Percentiles rank a stretch among this genome's conserved stretches.
Conservation (phyloP, 2,113 vertebrate genomes). For the Channa maculata region DNA sequence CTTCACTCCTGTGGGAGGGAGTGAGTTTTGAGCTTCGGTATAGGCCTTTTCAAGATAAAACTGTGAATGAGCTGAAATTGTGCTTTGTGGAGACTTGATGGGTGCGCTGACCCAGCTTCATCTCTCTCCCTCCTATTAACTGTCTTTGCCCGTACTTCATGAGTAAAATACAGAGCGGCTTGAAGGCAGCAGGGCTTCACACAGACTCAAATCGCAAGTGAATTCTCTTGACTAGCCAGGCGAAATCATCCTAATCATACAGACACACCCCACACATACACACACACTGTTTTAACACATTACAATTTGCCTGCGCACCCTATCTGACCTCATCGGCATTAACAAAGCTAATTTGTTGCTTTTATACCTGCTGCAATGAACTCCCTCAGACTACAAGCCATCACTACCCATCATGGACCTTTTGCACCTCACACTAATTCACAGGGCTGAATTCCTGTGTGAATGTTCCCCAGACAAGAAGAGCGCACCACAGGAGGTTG, state of each 20-base stretch:
- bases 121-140: constrained; percentile 55
- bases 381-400: constrained; percentile 23
- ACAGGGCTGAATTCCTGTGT: constrained; percentile 28
- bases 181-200: constrained; percentile 65
- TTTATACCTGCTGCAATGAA: constrained; percentile 21
- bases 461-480: constrained; percentile 60
- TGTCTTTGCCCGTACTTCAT: constrained; percentile 38
- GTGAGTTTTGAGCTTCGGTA: constrained; percentile 46
- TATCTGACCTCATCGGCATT: constrained; percentile 27
- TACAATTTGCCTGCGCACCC: constrained; percentile 8
- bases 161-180: constrained; percentile 50
- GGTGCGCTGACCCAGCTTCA: constrained; percentile 70
- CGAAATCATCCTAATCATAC: constrained; percentile 27
- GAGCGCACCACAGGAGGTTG: constrained; percentile 64
- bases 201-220: constrained; percentile 52
- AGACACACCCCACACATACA: not conserved
- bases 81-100: constrained; percentile 69
- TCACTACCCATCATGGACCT: constrained; percentile 15
- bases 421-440: constrained; percentile 28
- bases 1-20: constrained; percentile 39
- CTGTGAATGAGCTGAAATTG: constrained; percentile 70
- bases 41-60: constrained; percentile 59
- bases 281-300: constrained; percentile 15
- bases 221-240: constrained; percentile 52
- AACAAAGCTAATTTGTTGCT: constrained; percentile 7